These are phyloP conservation scores for Acanthornis magna DNA, from an alignment of 2,797 vertebrate species.

Conservation along the genomic window DNA sequence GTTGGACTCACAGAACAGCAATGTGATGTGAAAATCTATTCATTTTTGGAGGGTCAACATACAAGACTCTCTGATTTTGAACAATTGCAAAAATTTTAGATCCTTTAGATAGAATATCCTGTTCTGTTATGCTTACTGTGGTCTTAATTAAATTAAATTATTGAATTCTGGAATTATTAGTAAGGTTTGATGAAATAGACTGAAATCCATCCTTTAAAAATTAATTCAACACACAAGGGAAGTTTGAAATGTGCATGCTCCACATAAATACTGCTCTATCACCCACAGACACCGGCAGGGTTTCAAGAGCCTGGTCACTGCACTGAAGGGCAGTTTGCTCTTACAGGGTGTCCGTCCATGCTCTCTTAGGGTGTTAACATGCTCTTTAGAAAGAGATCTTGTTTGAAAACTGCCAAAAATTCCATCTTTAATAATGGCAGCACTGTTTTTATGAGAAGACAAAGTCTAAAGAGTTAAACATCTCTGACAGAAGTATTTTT, in stretches of 20 bases:
- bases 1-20: background rate
- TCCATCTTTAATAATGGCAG: background rate
- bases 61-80: background rate
- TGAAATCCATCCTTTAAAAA: background rate
- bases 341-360: background rate
- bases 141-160: background rate
- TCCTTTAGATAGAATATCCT: background rate
- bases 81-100: background rate
- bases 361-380: background rate
- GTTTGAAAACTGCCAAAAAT: background rate
- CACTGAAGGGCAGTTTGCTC: background rate
- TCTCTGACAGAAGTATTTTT: background rate
- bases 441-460: background rate
- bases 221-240: accelerated
- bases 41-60: background rate
- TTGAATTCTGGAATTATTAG: background rate
- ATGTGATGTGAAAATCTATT: background rate
- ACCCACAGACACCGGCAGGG: background rate
- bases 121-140: background rate
- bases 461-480: background rate
- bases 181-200: background rate
- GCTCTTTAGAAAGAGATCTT: background rate
- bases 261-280: background rate
- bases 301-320: background rate
- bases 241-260: background rate